These are phyloP conservation scores for Psilopsiagon aurifrons DNA, from an alignment of 2,113 vertebrate genomes.

Conservation along the genomic window DNA sequence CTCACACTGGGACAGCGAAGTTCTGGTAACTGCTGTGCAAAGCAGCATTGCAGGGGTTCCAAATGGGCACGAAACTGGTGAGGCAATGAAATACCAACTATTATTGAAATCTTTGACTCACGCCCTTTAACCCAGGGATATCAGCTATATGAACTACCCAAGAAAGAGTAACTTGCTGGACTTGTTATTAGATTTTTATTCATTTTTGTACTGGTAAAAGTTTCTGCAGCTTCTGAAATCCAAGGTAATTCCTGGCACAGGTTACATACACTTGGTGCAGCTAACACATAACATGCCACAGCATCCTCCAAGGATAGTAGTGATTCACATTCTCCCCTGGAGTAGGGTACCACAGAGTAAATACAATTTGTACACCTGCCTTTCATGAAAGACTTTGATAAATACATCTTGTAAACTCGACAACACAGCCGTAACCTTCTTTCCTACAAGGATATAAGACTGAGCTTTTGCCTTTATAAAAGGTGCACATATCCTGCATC, in stretches of 20 bases:
- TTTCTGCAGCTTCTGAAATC: not conserved
- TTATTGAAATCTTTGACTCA: not conserved
- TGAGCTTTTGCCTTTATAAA: constrained; percentile 71
- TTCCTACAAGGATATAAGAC: constrained; percentile 74
- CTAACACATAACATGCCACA: not conserved
- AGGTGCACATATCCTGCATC: constrained; percentile 47
- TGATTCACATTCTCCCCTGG: not conserved
- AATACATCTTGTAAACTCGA: not conserved
- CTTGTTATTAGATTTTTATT: not conserved
- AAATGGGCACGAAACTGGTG: fast-evolving
- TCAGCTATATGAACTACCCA: not conserved
- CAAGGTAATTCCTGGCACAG: not conserved
- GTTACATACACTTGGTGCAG: constrained; percentile 36
- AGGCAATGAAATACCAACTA: not conserved
- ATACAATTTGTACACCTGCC: constrained; percentile 34
- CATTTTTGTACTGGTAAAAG: not conserved
- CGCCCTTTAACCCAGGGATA: not conserved
- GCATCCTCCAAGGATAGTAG: constrained; percentile 65
- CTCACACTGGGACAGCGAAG: fast-evolving
- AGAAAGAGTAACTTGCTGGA: not conserved
- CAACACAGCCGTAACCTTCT: constrained; percentile 9
- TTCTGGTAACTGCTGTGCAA: not conserved
- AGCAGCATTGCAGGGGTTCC: not conserved
- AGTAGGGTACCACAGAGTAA: constrained; percentile 32
- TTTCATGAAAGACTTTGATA: constrained; percentile 9